These are phyloP conservation scores for Erethizon dorsatum DNA, from an alignment of 2,797 vertebrate species.

Conservation along the genomic window DNA sequence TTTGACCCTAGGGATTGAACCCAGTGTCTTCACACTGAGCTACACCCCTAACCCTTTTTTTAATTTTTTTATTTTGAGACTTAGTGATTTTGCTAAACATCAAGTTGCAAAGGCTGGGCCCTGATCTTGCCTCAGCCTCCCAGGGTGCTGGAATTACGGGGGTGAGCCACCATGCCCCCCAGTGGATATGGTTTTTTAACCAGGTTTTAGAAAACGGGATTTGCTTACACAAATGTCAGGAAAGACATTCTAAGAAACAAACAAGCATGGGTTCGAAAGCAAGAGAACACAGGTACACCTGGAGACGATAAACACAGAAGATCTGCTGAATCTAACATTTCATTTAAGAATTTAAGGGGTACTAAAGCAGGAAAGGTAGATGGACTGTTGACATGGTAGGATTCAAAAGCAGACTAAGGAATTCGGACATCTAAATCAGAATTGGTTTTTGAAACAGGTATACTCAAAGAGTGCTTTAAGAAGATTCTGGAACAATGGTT, in stretches of 20 bases:
- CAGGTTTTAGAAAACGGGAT: slow-evolving; percentile 24
- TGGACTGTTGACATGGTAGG: not conserved
- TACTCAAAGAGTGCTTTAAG: slow-evolving; percentile 37
- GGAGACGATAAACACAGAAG: not conserved
- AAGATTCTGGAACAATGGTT: slow-evolving; percentile 67
- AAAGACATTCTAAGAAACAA: slow-evolving; percentile 41
- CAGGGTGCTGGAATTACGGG: not conserved
- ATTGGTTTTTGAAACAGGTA: slow-evolving; percentile 43
- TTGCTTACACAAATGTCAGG: slow-evolving; percentile 17
- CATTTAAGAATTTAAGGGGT: slow-evolving; percentile 50
- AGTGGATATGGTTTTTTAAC: not conserved
- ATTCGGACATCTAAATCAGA: slow-evolving; percentile 1
- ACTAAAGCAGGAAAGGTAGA: slow-evolving; percentile 36
- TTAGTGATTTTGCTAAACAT: not conserved
- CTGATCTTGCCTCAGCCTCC: not conserved
- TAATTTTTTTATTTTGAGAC: not conserved
- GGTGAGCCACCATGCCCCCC: not conserved
- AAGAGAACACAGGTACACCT: slow-evolving; percentile 10
- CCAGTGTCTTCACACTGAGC: not conserved
- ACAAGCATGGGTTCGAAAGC: slow-evolving; percentile 3
- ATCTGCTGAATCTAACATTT: slow-evolving; percentile 23
- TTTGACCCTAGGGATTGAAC: not conserved
- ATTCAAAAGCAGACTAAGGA: slow-evolving; percentile 57
- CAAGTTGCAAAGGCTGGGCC: not conserved
- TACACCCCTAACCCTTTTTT: not conserved